Evolutionary conservation across 2,888 invertebrate genomes (phyloP).

Genomic region (Lasioglossum lativentre): DNA sequence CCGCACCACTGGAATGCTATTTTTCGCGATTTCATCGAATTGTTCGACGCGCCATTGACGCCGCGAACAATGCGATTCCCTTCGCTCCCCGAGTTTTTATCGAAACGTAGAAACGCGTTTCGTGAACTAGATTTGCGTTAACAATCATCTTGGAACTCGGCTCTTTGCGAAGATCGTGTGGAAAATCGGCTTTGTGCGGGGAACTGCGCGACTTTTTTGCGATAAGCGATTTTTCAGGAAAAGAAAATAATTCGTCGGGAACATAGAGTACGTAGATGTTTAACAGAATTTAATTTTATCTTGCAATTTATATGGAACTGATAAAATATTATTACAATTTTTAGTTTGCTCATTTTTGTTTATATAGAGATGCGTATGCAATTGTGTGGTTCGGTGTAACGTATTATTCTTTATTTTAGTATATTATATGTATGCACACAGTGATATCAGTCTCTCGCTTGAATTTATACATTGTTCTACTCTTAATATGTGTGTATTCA

Average conservation of each 20-base stretch:
- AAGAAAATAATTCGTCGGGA: background rate
- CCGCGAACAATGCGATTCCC: conserved; percentile 11
- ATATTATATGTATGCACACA: background rate
- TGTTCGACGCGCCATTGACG: background rate
- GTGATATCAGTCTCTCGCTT: background rate
- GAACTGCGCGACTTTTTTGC: background rate
- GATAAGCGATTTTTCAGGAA: background rate
- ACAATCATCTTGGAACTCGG: background rate
- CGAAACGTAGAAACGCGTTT: conserved; percentile 2
- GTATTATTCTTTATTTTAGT: background rate
- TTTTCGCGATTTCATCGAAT: background rate
- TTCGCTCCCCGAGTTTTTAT: background rate
- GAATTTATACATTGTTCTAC: background rate
- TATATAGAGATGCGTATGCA: background rate
- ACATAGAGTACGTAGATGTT: too few relatives aligned
- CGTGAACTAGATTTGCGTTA: background rate
- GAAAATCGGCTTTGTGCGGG: background rate
- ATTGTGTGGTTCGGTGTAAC: background rate
- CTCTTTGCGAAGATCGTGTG: background rate
- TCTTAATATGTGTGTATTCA: background rate
- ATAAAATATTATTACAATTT: background rate
- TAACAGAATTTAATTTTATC: too few relatives aligned
- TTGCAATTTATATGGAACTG: background rate
- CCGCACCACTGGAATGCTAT: background rate
- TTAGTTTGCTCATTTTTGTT: background rate